These are phyloP conservation scores for Eupithecia inturbata DNA, from an alignment of 2,888 invertebrate species.

Conservation along the genomic window DNA sequence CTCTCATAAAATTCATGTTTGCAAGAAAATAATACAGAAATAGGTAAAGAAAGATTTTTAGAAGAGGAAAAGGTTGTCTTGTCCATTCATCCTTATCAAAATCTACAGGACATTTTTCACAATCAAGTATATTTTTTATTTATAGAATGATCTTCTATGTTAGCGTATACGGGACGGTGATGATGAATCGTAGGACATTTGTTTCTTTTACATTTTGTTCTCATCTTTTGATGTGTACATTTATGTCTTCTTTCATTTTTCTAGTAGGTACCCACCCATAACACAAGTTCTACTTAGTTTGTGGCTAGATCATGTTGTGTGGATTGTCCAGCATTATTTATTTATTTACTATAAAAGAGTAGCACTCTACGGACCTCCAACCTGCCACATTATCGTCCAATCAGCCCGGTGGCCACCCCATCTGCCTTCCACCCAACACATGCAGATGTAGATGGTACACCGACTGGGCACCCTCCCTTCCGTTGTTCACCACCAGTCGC, in stretches of 20 bases:
- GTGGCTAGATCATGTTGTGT: too few relatives aligned
- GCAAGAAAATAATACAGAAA: background rate
- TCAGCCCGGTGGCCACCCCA: constrained; percentile 87
- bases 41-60: background rate
- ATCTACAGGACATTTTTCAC: background rate
- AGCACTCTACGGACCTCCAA: background rate
- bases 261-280: too few relatives aligned
- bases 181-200: too few relatives aligned
- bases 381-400: background rate
- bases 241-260: background rate
- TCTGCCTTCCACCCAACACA: constrained; percentile 91
- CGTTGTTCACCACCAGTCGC: constrained; percentile 91
- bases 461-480: constrained; percentile 91
- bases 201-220: background rate
- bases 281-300: too few relatives aligned
- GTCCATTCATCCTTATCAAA: background rate
- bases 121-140: background rate
- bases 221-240: too few relatives aligned
- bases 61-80: background rate
- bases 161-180: background rate
- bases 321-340: background rate
- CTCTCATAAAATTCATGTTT: background rate
- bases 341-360: background rate
- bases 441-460: constrained; percentile 94
- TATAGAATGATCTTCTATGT: background rate